A percentile compares a stretch with the other conserved stretches of the same genome.
These are phyloP conservation scores for Denticeps clupeoides DNA, from an alignment of 2,797 vertebrate genomes.

Conservation along the genomic window DNA sequence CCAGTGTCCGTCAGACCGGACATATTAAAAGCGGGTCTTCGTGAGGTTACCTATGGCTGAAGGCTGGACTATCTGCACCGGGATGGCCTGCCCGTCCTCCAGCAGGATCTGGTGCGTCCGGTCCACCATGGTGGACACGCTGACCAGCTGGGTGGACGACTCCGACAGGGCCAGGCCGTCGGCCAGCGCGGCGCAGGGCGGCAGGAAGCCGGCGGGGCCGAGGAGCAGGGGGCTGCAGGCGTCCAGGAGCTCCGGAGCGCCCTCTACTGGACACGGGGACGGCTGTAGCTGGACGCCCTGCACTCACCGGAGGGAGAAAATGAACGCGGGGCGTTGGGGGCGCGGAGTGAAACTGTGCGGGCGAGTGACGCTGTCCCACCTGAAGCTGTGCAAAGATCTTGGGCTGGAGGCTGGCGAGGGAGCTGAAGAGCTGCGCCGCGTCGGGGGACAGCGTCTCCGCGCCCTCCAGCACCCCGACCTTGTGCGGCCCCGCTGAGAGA, in stretches of 20 bases:
- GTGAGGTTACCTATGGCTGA: slow-evolving; percentile 53
- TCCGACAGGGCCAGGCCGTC: slow-evolving; percentile 32
- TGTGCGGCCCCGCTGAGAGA: slow-evolving; percentile 18
- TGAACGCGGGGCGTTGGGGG: neutral
- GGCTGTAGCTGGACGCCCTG: slow-evolving; percentile 51
- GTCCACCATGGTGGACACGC: slow-evolving; percentile 38
- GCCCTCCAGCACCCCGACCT: slow-evolving; percentile 22
- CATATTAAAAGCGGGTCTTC: neutral
- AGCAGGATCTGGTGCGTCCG: slow-evolving; percentile 50
- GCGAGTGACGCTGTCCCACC: slow-evolving; percentile 48
- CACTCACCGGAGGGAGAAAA: neutral
- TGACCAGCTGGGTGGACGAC: slow-evolving; percentile 45
- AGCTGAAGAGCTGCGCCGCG: slow-evolving; percentile 57
- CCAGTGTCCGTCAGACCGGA: neutral
- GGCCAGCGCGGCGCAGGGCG: slow-evolving; percentile 32
- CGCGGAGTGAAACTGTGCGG: no score
- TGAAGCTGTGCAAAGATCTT: slow-evolving; percentile 70
- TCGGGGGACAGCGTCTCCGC: slow-evolving; percentile 47
- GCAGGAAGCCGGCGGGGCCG: slow-evolving; percentile 42
- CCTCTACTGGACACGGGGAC: slow-evolving; percentile 45
- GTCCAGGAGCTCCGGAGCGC: slow-evolving; percentile 39
- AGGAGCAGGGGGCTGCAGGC: slow-evolving; percentile 38
- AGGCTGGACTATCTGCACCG: slow-evolving; percentile 48
- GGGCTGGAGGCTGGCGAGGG: slow-evolving; percentile 63
- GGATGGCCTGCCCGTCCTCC: slow-evolving; percentile 51